A percentile compares a stretch with the other conserved stretches of the same genome.
These are phyloP conservation scores for Agonum fuliginosum DNA, from an alignment of 2,888 invertebrate genomes.

Conservation along the genomic window DNA sequence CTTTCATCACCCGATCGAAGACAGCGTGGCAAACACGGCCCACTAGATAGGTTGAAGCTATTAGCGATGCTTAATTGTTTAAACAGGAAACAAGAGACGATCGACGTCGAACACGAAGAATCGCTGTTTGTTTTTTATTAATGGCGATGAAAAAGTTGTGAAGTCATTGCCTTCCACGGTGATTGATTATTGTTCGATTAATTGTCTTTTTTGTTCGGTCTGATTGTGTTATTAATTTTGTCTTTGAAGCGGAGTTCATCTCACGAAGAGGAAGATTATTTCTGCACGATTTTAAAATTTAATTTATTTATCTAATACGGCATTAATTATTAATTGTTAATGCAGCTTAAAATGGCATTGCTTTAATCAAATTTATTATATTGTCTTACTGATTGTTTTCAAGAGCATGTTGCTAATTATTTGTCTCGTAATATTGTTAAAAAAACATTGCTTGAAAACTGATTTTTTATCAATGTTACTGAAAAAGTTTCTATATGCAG, in stretches of 20 bases:
- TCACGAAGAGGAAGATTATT: slow-evolving; percentile 6
- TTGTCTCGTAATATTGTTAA: no score
- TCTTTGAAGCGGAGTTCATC: slow-evolving; percentile 37
- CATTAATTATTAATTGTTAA: no score
- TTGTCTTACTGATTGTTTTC: no score
- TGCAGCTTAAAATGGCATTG: no score
- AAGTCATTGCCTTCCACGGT: slow-evolving; percentile 52
- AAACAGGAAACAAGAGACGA: slow-evolving; percentile 55
- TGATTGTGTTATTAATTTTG: slow-evolving; percentile 52
- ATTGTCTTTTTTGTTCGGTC: slow-evolving; percentile 48
- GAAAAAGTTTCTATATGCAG: no score
- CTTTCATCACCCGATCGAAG: not conserved
- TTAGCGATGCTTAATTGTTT: slow-evolving; percentile 48
- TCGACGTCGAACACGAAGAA: slow-evolving; percentile 37
- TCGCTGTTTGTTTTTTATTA: slow-evolving; percentile 53
- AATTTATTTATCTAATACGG: no score
- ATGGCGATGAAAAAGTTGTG: slow-evolving; percentile 48
- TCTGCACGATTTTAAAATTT: slow-evolving; percentile 31
- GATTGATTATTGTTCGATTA: slow-evolving; percentile 54
- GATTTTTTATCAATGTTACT: no score
- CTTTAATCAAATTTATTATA: no score
- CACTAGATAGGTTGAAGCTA: slow-evolving; percentile 33
- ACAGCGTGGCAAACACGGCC: not conserved
- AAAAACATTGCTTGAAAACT: no score
- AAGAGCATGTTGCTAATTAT: no score